These are phyloP conservation scores for Scolopax bukidnonensis DNA, from an alignment of 2,797 vertebrate species.

Conservation along the genomic window DNA sequence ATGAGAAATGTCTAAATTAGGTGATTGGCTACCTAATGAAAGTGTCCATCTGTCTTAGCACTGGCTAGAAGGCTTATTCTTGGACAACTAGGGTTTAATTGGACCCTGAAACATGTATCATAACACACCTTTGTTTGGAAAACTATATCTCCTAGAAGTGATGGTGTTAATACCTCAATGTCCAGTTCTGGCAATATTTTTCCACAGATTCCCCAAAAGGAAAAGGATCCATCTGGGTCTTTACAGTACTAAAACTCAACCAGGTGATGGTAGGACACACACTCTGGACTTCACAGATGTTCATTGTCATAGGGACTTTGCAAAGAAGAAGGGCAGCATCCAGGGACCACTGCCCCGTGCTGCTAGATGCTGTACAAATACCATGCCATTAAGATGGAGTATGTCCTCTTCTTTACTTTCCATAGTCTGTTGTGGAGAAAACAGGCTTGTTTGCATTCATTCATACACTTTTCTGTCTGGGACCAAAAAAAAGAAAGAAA, in stretches of 20 bases:
- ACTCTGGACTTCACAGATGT: accelerated
- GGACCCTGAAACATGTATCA: not conserved
- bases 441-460: not conserved
- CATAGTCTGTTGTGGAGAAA: not conserved
- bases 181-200: not conserved
- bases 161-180: accelerated
- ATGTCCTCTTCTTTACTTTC: not conserved
- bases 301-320: not conserved
- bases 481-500: accelerated
- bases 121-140: not conserved
- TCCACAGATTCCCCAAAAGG: not conserved
- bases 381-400: not conserved
- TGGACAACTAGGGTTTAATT: not conserved
- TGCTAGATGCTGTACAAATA: accelerated
- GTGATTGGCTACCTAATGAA: not conserved
- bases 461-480: not conserved
- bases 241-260: not conserved
- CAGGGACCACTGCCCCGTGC: not conserved
- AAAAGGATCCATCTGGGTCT: not conserved
- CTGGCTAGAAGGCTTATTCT: not conserved
- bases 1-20: not conserved
- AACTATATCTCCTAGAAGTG: not conserved
- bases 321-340: not conserved
- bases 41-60: not conserved
- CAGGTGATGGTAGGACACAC: not conserved